Evolutionary conservation across 2,797 vertebrate genomes (phyloP), one percentile per base, ranked within the genome.

Genomic region (Zenarchopterus dispar): DNA sequence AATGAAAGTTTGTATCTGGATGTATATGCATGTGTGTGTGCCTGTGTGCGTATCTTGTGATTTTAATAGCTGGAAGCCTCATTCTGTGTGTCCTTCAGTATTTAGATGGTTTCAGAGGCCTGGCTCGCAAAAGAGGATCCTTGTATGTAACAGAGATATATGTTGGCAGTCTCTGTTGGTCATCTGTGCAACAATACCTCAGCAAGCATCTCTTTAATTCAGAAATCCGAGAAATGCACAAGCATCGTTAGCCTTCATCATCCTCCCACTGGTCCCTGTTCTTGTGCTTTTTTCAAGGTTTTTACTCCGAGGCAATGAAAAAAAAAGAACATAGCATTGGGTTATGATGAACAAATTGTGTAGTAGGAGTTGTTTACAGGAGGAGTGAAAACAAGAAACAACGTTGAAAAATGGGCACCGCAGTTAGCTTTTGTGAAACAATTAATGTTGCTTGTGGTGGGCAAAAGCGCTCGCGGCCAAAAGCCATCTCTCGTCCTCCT

Each of bases 361-460:
- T 76, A 56, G 73, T 56, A 36, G 59, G 67, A 65, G 56, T 81
- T 88, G 86, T 89, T 88, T 87, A 88, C 80, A 86, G 70, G 84
- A 71, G 56, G 41, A 78, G 78, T 77, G 63, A 77, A 87, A 85
- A 80, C 67, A 78, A 75, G 73, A 70, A 84, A 82, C 72, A 78
- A 62, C 50, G 80, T 77, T 88, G 80, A 90, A 79, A 84, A 87
- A 89, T 82, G 70, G 67, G 64, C 54, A n/a, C 33, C 16, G 65
- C 70, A 66, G 69, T 89, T 84, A 56, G 67, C 68, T 89, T 83
- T 75, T 17, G 17, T 58, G 39, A 82, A 87, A 86, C 84, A 89
- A 87, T 91, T 87, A 90, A 87, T 89, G 85, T 82, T 73, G 80
- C 78, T 85, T 42, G 74, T 67, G 73, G 80, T 84, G 79, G 84